These are phyloP conservation scores for Thryonomys swinderianus DNA, from an alignment of 2,113 vertebrate species.

Conservation along the genomic window DNA sequence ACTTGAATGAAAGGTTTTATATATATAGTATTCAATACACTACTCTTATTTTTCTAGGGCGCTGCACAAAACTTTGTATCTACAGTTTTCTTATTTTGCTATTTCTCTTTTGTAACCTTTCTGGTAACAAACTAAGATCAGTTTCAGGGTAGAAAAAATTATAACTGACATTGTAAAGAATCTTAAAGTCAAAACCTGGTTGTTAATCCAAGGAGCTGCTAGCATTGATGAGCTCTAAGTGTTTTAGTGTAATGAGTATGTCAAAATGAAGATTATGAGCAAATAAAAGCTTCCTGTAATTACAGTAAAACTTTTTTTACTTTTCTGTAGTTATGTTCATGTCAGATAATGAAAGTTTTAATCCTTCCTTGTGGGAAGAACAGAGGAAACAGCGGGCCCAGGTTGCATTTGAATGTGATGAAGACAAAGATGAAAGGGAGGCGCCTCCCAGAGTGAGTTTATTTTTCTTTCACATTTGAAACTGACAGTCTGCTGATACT, in stretches of 20 bases:
- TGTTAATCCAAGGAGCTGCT: not conserved
- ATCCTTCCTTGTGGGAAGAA: slow-evolving; percentile 97
- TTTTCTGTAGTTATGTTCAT: slow-evolving; percentile 92
- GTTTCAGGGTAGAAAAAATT: not conserved
- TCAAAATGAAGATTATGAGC: slow-evolving; percentile 1
- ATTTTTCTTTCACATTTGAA: not conserved
- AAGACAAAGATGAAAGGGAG: slow-evolving; percentile 98
- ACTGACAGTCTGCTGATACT: not conserved
- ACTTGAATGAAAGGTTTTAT: slow-evolving; percentile 9
- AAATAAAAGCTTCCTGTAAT: slow-evolving; percentile 16
- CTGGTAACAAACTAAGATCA: not conserved
- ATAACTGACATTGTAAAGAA: slow-evolving; percentile 16
- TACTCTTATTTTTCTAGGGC: not conserved
- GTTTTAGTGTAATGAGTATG: not conserved
- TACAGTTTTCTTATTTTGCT: slow-evolving; percentile 8
- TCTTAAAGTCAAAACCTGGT: not conserved
- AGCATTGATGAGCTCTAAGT: not conserved
- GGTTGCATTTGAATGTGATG: slow-evolving; percentile 99
- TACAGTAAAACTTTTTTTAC: slow-evolving; percentile 42
- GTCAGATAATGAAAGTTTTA: slow-evolving; percentile 99
- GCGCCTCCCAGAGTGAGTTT: slow-evolving; percentile 92
- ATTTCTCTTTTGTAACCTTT: slow-evolving; percentile 45
- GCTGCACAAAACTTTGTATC: not conserved
- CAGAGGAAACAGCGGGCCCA: slow-evolving; percentile 98
- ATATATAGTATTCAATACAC: not conserved